Percentiles rank a stretch among this genome's conserved stretches.
Conservation (phyloP, 2,888 invertebrate species). For the Drosophila mayaguana region DNA sequence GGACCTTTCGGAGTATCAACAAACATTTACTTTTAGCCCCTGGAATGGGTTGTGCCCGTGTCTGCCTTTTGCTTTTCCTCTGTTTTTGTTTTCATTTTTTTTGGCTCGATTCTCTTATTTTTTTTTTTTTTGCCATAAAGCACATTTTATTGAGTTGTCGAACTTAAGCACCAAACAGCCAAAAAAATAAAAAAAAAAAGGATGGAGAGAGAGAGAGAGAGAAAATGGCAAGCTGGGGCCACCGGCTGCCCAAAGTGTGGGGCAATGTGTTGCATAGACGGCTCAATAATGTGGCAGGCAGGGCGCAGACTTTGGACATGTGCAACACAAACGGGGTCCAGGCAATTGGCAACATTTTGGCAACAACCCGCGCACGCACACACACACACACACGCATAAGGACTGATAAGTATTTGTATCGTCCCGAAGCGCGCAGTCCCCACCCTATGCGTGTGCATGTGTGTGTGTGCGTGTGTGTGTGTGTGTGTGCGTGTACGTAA, state of each 20-base stretch:
- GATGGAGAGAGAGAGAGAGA: slow-evolving; percentile 4
- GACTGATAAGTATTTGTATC: slow-evolving; percentile 71
- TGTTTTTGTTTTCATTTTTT: slow-evolving; percentile 46
- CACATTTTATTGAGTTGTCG: slow-evolving; percentile 85
- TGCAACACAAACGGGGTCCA: slow-evolving; percentile 64
- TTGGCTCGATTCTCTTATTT: slow-evolving; percentile 15
- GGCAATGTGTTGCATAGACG: slow-evolving; percentile 79
- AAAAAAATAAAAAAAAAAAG: slow-evolving; percentile 33
- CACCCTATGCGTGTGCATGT: slow-evolving; percentile 41
- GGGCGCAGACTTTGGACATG: slow-evolving; percentile 57
- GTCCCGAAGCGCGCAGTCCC: slow-evolving; percentile 54
- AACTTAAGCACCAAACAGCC: slow-evolving; percentile 75
- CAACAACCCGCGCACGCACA: slow-evolving; percentile 43
- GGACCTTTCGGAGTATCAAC: slow-evolving; percentile 47
- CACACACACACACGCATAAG: slow-evolving; percentile 39
- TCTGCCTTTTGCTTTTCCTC: slow-evolving; percentile 62
- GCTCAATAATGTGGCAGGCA: slow-evolving; percentile 71
- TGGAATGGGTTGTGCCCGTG: slow-evolving; percentile 58
- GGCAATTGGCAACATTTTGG: slow-evolving; percentile 77
- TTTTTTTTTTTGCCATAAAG: slow-evolving; percentile 76
- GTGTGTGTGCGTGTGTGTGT: slow-evolving; percentile 47
- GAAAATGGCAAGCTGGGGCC: slow-evolving; percentile 42
- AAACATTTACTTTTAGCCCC: slow-evolving; percentile 63
- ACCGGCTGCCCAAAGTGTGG: slow-evolving; percentile 47
- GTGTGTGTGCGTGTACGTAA: slow-evolving; percentile 71